phyloP scores from a whole-genome alignment of 64 coral and sea anemone genomes.

The Montipora sp. region DNA sequence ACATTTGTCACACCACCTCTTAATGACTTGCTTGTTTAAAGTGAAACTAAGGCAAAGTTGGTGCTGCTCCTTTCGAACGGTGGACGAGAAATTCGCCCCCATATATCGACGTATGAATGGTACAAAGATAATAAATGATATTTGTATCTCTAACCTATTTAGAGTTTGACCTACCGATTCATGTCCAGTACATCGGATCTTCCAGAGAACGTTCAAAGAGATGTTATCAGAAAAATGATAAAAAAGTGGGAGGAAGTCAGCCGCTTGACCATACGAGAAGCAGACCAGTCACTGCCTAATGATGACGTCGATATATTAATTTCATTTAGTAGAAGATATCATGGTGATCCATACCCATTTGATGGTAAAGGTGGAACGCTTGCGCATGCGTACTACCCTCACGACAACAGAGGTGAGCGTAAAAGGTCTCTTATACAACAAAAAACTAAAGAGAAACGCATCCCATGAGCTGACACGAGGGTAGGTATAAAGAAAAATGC shows the following conservation, averaged over 20 bases:
- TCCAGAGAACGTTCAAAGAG: not conserved
- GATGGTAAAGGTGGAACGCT: slow-evolving; percentile 57
- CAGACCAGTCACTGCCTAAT: not conserved
- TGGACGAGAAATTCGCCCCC: no score
- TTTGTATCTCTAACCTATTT: not conserved
- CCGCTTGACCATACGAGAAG: slow-evolving; percentile 33
- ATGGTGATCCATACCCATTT: slow-evolving; percentile 59
- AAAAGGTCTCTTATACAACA: no score
- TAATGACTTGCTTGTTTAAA: no score
- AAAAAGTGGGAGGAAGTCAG: slow-evolving; percentile 42
- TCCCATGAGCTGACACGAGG: no score
- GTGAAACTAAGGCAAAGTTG: no score
- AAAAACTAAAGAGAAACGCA: no score
- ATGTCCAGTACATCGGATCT: slow-evolving; percentile 13
- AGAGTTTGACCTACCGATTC: slow-evolving; percentile 46
- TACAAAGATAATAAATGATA: not conserved
- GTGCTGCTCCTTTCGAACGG: no score
- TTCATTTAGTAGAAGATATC: not conserved
- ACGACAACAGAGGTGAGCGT: slow-evolving; percentile 40
- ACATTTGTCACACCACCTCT: no score
- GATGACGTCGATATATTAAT: slow-evolving; percentile 65
- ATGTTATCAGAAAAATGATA: slow-evolving; percentile 32
- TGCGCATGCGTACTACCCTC: slow-evolving; percentile 72
- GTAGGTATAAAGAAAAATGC: no score
- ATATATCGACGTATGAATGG: no score